These are phyloP conservation scores for Bombyx mori DNA, from an alignment of 1,140 invertebrate genomes.

Conservation along the genomic window DNA sequence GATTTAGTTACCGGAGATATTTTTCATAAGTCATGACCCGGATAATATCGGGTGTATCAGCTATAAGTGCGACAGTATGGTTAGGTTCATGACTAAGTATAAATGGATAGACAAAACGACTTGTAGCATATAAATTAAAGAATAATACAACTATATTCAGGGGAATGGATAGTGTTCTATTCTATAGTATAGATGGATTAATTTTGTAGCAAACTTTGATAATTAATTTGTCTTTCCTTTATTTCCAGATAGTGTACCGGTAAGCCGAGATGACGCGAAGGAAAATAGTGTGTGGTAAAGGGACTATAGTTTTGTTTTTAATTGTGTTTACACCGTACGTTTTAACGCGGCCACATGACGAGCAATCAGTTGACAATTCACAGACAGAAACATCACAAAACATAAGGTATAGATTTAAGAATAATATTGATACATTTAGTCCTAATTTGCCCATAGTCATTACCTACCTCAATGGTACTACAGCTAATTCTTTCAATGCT, in stretches of 20 bases:
- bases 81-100: too few species aligned
- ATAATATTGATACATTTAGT: constrained; percentile 25
- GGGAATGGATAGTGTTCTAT: too few species aligned
- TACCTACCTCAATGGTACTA: constrained; percentile 9
- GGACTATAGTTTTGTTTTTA: constrained; percentile 62
- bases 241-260: constrained; percentile 49
- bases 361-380: constrained; percentile 17
- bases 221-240: constrained; percentile 18
- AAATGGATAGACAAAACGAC: too few species aligned
- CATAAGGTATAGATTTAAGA: constrained; percentile 56
- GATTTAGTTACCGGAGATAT: too few species aligned
- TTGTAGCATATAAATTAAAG: too few species aligned
- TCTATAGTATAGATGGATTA: too few species aligned
- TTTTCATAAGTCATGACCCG: too few species aligned
- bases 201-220: too few species aligned
- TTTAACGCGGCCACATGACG: constrained; percentile 46
- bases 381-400: constrained; percentile 35
- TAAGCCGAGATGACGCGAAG: constrained; percentile 43
- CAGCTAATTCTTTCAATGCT: neutral
- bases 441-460: constrained; percentile 25
- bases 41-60: too few species aligned
- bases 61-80: too few species aligned
- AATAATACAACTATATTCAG: too few species aligned
- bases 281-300: constrained; percentile 53
- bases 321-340: constrained; percentile 44